phyloP scores from a whole-genome alignment of 2,888 invertebrate species.

The Dolomedes plantarius region DNA sequence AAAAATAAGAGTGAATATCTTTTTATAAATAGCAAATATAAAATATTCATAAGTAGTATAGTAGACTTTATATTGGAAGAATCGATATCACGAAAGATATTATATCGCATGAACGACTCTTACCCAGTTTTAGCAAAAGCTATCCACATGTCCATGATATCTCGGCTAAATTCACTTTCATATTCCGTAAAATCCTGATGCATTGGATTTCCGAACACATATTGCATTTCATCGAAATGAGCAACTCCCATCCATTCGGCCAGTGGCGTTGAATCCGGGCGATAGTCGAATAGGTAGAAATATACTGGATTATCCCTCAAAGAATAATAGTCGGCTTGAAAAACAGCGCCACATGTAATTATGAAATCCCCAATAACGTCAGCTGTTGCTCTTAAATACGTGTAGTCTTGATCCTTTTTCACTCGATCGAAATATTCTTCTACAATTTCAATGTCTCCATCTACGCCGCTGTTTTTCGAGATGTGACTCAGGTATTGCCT shows the following conservation, averaged over 20 bases:
- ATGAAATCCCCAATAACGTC: constrained; percentile 44
- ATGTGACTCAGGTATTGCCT: neutral
- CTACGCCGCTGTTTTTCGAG: too few relatives aligned
- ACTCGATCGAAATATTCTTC: neutral
- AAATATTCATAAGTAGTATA: too few relatives aligned
- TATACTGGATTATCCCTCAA: constrained; percentile 19
- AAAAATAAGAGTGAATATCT: too few relatives aligned
- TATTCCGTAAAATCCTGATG: neutral
- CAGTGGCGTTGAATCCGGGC: neutral
- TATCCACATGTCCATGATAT: neutral
- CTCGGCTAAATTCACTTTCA: neutral
- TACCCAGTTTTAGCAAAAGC: constrained; percentile 2
- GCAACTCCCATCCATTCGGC: constrained; percentile 49
- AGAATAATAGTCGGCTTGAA: constrained; percentile 19
- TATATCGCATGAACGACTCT: too few relatives aligned
- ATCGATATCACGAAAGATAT: too few relatives aligned
- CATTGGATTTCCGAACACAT: constrained; percentile 45
- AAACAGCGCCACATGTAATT: constrained; percentile 31
- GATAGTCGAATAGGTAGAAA: constrained; percentile 45
- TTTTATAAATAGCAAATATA: too few relatives aligned
- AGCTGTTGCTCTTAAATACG: neutral
- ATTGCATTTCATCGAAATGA: constrained; percentile 53
- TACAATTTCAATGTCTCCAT: neutral
- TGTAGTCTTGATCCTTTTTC: neutral
- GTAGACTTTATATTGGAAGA: too few relatives aligned